These are phyloP conservation scores for Balaenoptera acutorostrata DNA, from an alignment of 2,113 vertebrate genomes.

Conservation along the genomic window DNA sequence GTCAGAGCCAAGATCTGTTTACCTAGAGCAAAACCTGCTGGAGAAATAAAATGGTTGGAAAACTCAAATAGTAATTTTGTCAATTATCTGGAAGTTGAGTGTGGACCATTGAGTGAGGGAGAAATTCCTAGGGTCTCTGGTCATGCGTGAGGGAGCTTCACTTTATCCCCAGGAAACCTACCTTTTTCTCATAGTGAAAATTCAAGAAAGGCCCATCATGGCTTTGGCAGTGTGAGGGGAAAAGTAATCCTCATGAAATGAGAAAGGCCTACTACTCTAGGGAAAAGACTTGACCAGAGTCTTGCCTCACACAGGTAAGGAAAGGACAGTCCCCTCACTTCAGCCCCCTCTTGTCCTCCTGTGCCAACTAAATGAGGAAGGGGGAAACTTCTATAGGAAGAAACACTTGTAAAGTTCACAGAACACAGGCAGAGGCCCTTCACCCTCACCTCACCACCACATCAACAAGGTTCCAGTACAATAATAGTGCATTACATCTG, in stretches of 20 bases:
- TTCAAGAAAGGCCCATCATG: neutral
- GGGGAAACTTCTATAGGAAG: neutral
- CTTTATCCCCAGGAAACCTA: neutral
- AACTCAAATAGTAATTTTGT: neutral
- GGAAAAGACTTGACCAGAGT: neutral
- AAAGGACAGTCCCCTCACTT: neutral
- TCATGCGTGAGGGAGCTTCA: neutral
- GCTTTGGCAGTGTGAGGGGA: neutral
- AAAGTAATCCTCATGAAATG: neutral
- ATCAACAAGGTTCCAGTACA: neutral
- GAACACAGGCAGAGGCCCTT: neutral
- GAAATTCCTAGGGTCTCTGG: neutral
- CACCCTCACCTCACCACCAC: neutral
- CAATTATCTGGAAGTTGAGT: neutral
- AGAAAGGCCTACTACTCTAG: neutral
- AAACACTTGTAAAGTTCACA: neutral
- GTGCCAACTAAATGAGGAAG: neutral
- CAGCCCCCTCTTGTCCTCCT: neutral
- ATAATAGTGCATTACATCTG: neutral
- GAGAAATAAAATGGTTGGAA: neutral
- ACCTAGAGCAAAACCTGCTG: neutral
- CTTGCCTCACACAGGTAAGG: neutral
- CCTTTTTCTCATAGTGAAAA: neutral
- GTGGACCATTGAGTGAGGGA: neutral
- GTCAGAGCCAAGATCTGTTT: neutral